Percentiles rank a stretch among this genome's conserved stretches.
These are phyloP conservation scores for Carpatolechia fugitivella DNA, from an alignment of 2,888 invertebrate genomes.

Conservation along the genomic window DNA sequence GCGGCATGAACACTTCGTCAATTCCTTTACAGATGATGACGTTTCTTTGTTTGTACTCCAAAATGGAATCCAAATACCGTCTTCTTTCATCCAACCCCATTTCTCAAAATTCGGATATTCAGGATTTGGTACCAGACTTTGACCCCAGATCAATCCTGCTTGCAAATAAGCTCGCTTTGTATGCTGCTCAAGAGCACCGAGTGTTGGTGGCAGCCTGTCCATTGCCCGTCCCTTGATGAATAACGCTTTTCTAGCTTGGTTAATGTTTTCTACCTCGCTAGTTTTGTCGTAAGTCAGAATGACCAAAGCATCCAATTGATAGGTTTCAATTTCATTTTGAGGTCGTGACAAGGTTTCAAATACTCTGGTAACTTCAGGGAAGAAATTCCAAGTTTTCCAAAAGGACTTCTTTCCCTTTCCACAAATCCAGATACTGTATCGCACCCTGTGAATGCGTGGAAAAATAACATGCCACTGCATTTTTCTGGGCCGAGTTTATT, in stretches of 20 bases:
- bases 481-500: constrained; percentile 16
- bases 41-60: constrained; percentile 16
- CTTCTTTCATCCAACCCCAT: constrained; percentile 14
- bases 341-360: constrained; percentile 6
- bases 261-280: constrained; percentile 4
- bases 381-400: constrained; percentile 17
- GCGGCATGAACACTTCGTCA: constrained; percentile 18
- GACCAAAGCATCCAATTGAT: constrained; percentile 16
- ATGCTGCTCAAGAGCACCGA: constrained; percentile 15
- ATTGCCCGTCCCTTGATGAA: constrained; percentile 18
- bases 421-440: constrained; percentile 20
- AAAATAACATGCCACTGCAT: constrained; percentile 18
- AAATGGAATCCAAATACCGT: constrained; percentile 11
- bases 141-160: constrained; percentile 22
- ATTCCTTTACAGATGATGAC: constrained; percentile 15
- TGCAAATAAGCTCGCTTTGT: constrained; percentile 19
- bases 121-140: constrained; percentile 19
- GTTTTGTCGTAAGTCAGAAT: constrained; percentile 8
- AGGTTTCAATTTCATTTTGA: constrained; percentile 13
- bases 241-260: constrained; percentile 17
- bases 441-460: constrained; percentile 18
- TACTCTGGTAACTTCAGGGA: constrained; percentile 18
- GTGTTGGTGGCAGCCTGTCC: constrained; percentile 21
- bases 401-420: constrained; percentile 17
- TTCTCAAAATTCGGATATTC: constrained; percentile 17